These are phyloP conservation scores for Malaclemys terrapin DNA, from an alignment of 2,113 vertebrate genomes.

Conservation along the genomic window DNA sequence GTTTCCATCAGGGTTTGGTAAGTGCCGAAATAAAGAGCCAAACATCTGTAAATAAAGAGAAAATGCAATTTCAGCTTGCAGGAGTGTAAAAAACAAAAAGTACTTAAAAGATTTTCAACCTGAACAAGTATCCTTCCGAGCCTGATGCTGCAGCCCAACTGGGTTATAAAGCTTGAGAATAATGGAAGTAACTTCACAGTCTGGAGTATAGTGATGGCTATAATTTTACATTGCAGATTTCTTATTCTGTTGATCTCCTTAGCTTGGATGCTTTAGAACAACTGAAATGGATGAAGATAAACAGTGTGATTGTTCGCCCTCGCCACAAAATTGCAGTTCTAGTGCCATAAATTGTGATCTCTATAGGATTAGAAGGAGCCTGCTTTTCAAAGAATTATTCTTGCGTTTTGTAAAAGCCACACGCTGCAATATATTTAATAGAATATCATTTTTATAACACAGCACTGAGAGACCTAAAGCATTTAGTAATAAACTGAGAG, in stretches of 20 bases:
- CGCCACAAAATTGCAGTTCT: background rate
- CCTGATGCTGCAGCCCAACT: accelerated
- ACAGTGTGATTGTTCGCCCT: background rate
- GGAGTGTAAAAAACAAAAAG: background rate
- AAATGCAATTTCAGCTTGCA: background rate
- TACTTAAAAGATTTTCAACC: background rate
- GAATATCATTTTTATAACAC: slow-evolving; percentile 24
- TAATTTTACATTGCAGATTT: slow-evolving; percentile 20
- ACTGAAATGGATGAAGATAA: background rate
- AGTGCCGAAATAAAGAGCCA: background rate
- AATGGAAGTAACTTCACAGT: background rate
- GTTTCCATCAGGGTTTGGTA: background rate
- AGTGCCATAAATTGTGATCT: slow-evolving; percentile 3
- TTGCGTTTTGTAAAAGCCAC: slow-evolving; percentile 21
- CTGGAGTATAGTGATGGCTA: background rate
- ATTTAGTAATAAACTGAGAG: slow-evolving; percentile 29
- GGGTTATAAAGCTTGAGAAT: background rate
- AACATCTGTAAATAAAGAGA: background rate
- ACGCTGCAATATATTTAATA: slow-evolving; percentile 1
- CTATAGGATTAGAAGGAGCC: background rate
- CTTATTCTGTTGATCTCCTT: background rate
- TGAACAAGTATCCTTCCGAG: background rate
- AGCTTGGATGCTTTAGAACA: background rate
- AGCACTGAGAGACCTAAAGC: background rate
- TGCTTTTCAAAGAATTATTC: slow-evolving; percentile 35